Evolutionary conservation across 2,113 vertebrate genomes (phyloP), one percentile per base, ranked within the genome.

Genomic region (Erythrocercus mccallii): DNA sequence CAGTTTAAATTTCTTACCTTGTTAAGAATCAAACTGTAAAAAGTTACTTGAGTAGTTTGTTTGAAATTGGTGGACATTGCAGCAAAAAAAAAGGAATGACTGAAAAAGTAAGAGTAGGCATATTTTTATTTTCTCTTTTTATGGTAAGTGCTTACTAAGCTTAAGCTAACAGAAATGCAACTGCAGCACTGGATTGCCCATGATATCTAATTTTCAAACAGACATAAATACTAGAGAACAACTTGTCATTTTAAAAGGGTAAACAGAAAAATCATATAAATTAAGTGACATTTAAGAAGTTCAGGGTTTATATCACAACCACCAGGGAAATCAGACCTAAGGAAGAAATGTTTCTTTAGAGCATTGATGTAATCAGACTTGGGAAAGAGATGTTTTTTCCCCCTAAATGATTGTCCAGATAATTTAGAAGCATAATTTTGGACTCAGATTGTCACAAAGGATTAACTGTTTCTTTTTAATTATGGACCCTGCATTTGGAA

Each of bases 171-270:
- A 92, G 91, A 79, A 92, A 69, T 77, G 72, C 80, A 80, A 19
- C 81, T 91, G 93, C 94, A 71, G 78, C 48, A 40, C 45, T 50
- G 79, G 79, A 66, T 93, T 86, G 80, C 78, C 86, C 56, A 21
- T 80, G 81, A 92, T 96, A 92, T 96, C 93, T 97, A 93, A 96
- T 97, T 97, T 97, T 96, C 86, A 91, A 94, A 96, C 93, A 95
- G 93, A 95, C 93, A 97, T 97, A 97, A 97, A 97, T 96, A 97
- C 85, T 96, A 77, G 37, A 47, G 92, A 94, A 78, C 93, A 94
- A 94, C 94, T 96, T 97, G 97, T 97, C 97, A 97, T 96, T 97
- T 97, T 96, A 95, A 97, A 97, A 97, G 97, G 93, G 95, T 97
- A 97, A 97, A 97, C 94, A 96, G 96, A 95, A 96, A 96, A 96